Percentiles rank a stretch among this genome's conserved stretches.
Conservation (phyloP, 1,140 invertebrate species). For the Mylabris phalerata region DNA sequence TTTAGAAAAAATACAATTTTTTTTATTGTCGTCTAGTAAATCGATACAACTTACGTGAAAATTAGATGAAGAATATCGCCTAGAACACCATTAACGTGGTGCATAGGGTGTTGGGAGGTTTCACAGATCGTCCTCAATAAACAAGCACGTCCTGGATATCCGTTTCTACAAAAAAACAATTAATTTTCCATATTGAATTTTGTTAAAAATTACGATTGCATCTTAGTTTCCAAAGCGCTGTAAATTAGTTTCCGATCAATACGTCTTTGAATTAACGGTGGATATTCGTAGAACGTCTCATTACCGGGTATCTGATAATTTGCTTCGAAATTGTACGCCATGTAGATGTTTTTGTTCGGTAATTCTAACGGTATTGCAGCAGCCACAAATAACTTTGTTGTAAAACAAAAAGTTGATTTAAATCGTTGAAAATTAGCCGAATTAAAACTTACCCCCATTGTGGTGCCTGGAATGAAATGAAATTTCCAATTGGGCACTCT, state of each 20-base stretch:
- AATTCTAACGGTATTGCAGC: conserved; percentile 64
- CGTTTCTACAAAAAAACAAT: conserved; percentile 32
- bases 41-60: conserved; percentile 42
- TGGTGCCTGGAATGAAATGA: conserved; percentile 28
- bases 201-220: conserved; percentile 39
- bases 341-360: conserved; percentile 59
- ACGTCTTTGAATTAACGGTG: conserved; percentile 28
- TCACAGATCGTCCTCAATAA: conserved; percentile 45
- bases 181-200: neutral
- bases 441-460: conserved; percentile 27
- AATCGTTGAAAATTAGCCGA: neutral
- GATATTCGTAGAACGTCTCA: conserved; percentile 34
- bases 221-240: conserved; percentile 27
- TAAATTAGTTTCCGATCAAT: conserved; percentile 32
- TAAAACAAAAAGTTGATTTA: conserved; percentile 37
- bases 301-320: conserved; percentile 55
- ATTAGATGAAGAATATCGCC: conserved; percentile 46
- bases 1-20: neutral
- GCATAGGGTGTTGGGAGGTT: conserved; percentile 37
- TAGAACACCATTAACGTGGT: conserved; percentile 43
- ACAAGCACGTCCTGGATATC: conserved; percentile 46
- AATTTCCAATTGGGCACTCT: conserved; percentile 24
- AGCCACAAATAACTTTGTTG: conserved; percentile 47
- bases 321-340: conserved; percentile 70
- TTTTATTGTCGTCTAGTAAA: neutral